Conservation (phyloP, 2,113 vertebrate species). For the Ptilorrhoa leucosticta region DNA sequence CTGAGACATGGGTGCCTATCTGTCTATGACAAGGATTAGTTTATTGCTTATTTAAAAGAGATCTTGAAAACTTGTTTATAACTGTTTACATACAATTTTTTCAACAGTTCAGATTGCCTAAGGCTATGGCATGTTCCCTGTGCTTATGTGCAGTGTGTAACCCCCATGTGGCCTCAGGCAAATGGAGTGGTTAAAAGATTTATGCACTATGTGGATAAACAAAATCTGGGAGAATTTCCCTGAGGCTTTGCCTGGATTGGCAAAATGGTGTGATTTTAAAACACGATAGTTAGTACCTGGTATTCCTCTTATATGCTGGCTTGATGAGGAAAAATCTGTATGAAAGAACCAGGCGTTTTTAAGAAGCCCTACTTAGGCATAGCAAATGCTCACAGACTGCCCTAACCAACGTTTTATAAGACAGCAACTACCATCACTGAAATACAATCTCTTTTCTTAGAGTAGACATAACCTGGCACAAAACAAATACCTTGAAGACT, state of each 20-base stretch:
- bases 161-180: conserved; percentile 54
- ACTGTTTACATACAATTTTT: conserved; percentile 64
- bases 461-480: neutral
- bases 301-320: neutral
- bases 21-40: conserved; percentile 68
- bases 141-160: conserved; percentile 6
- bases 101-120: conserved; percentile 60
- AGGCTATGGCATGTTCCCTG: conserved; percentile 26
- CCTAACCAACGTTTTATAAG: neutral
- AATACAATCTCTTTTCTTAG: neutral
- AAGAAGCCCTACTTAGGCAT: neutral
- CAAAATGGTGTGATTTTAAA: conserved; percentile 50
- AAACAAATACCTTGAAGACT: neutral
- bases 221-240: conserved; percentile 59
- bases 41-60: conserved; percentile 67
- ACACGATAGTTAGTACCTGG: conserved; percentile 3
- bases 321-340: neutral
- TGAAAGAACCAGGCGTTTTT: neutral
- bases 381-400: neutral
- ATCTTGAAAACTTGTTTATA: conserved; percentile 67
- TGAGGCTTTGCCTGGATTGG: conserved; percentile 19
- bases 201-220: conserved; percentile 46
- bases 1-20: conserved; percentile 62
- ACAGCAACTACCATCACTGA: neutral
- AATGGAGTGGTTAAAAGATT: conserved; percentile 64